Evolutionary conservation across 2,888 invertebrate genomes (phyloP).

Genomic region (Diplolepis rosae): DNA sequence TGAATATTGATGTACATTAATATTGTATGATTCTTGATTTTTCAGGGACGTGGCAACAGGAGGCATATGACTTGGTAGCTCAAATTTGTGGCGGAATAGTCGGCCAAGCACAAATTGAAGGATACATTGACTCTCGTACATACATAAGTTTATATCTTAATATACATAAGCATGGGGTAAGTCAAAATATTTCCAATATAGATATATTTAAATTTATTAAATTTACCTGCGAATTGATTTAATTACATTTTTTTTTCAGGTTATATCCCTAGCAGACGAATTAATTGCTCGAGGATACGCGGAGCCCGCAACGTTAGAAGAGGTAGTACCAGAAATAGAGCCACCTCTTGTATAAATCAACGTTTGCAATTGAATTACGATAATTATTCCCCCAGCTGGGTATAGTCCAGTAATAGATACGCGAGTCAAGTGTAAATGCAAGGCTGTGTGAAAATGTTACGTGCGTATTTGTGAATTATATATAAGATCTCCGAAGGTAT

Average conservation of each 20-base stretch:
- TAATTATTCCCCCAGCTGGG: conserved; percentile 31
- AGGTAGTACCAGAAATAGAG: conserved; percentile 51
- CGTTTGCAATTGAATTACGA: conserved; percentile 27
- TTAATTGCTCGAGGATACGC: conserved; percentile 89
- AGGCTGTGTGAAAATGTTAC: conserved; percentile 40
- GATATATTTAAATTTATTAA: background rate
- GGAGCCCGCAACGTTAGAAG: conserved; percentile 78
- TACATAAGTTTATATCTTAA: conserved; percentile 89
- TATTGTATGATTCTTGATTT: conserved; percentile 33
- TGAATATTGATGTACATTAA: background rate
- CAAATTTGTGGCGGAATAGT: conserved; percentile 88
- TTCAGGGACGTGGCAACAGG: conserved; percentile 81
- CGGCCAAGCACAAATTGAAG: conserved; percentile 91
- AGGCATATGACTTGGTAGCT: conserved; percentile 85
- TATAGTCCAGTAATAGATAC: conserved; percentile 26
- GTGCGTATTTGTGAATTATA: conserved; percentile 8
- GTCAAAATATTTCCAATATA: conserved; percentile 54
- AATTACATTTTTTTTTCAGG: conserved; percentile 80
- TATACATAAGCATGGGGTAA: conserved; percentile 84
- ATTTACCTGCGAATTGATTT: no score
- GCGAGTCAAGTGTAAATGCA: conserved; percentile 27
- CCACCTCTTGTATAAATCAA: conserved; percentile 40
- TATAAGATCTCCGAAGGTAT: conserved; percentile 24
- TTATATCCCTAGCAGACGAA: conserved; percentile 90
- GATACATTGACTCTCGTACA: conserved; percentile 85